Conservation (phyloP, 1,140 invertebrate species). For the Drosophila kohkoa region DNA sequence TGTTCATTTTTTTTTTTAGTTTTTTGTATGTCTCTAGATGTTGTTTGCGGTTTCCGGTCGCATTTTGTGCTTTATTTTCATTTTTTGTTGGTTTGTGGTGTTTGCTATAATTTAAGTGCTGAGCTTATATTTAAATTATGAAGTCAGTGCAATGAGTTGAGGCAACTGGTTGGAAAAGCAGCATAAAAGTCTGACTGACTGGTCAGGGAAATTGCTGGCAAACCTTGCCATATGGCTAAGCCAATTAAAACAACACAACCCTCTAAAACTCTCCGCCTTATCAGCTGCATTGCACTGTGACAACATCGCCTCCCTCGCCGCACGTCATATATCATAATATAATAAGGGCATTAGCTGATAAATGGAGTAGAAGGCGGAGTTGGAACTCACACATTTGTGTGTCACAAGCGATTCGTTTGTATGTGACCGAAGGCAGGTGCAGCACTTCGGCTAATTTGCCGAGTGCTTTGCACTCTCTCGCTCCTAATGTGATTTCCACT, state of each 20-base stretch:
- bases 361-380: slow-evolving; percentile 14
- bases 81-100: slow-evolving; percentile 15
- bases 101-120: slow-evolving; percentile 50
- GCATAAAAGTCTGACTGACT: background rate
- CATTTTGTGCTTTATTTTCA: slow-evolving; percentile 47
- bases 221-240: slow-evolving; percentile 33
- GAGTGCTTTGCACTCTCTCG: slow-evolving; percentile 9
- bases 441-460: slow-evolving; percentile 30
- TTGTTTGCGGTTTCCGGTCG: slow-evolving; percentile 64
- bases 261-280: slow-evolving; percentile 1
- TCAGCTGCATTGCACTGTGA: slow-evolving; percentile 20
- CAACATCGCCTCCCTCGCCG: slow-evolving; percentile 9
- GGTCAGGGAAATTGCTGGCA: slow-evolving; percentile 20
- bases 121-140: slow-evolving; percentile 64
- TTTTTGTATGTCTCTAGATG: slow-evolving; percentile 14
- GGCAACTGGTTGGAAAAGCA: slow-evolving; percentile 48
- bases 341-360: slow-evolving; percentile 45
- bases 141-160: slow-evolving; percentile 12
- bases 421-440: slow-evolving; percentile 67
- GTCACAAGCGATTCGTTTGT: slow-evolving; percentile 19
- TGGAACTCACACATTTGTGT: slow-evolving; percentile 16
- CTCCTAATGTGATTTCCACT: slow-evolving; percentile 35
- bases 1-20: background rate
- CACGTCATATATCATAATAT: slow-evolving; percentile 42
- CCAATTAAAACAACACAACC: slow-evolving; percentile 16